These are phyloP conservation scores for Hirudo medicinalis DNA, from an alignment of 1,140 invertebrate genomes.

Conservation along the genomic window DNA sequence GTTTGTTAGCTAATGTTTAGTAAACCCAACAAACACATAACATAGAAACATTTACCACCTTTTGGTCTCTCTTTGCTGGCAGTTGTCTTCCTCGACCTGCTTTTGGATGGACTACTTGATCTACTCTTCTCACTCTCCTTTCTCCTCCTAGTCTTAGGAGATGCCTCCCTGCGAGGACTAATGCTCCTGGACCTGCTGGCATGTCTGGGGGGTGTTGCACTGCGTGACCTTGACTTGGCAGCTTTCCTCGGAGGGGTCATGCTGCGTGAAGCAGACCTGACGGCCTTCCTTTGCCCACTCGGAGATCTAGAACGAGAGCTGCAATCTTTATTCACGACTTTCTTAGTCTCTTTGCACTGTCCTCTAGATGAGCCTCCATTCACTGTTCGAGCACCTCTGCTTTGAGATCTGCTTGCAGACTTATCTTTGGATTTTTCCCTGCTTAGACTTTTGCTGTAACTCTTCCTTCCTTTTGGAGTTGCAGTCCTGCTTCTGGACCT, in stretches of 20 bases:
- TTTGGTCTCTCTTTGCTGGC: no score
- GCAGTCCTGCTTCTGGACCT: slow-evolving; percentile 7
- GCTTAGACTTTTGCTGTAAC: slow-evolving; percentile 11
- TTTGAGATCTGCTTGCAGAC: background rate
- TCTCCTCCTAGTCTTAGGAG: background rate
- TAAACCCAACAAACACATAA: no score
- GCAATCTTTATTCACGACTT: background rate
- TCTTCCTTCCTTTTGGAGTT: slow-evolving; percentile 4
- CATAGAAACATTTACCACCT: no score
- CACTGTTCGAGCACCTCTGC: background rate
- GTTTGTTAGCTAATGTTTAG: no score
- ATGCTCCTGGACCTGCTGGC: no score
- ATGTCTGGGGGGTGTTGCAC: no score
- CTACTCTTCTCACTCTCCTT: background rate
- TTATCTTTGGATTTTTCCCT: slow-evolving; percentile 2
- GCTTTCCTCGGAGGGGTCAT: no score
- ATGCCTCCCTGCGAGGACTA: no score
- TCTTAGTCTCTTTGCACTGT: background rate
- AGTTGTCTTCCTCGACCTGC: no score
- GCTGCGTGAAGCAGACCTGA: background rate
- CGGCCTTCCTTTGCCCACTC: background rate
- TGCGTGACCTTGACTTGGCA: no score
- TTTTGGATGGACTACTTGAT: no score
- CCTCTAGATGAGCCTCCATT: background rate
- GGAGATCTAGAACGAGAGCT: background rate